Evolutionary conservation across 1,140 invertebrate species (phyloP).

Genomic region (Lepeophtheirus salmonis): DNA sequence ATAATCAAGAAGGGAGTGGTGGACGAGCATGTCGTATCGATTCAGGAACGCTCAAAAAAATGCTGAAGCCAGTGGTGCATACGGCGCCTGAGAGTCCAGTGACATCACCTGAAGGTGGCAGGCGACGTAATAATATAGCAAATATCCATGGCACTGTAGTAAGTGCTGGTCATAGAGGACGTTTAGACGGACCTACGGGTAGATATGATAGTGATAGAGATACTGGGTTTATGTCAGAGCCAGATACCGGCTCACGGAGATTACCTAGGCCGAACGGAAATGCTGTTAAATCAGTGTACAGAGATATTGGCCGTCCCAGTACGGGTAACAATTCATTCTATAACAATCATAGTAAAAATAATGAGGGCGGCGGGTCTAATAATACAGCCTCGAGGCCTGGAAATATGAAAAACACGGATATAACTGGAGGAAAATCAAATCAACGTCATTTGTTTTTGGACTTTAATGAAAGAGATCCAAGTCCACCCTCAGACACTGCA

Average conservation of each 20-base stretch:
- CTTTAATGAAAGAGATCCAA: constrained; percentile 47
- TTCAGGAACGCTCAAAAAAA: constrained; percentile 71
- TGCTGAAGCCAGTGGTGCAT: constrained; percentile 79
- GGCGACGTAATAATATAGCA: constrained; percentile 33
- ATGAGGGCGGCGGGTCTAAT: constrained; percentile 8
- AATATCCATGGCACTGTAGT: constrained; percentile 19
- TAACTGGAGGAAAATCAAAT: constrained; percentile 26
- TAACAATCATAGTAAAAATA: constrained; percentile 7
- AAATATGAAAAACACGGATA: constrained; percentile 20
- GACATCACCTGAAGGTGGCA: constrained; percentile 64
- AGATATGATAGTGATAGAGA: constrained; percentile 22
- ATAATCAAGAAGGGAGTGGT: constrained; percentile 21
- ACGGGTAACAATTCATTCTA: constrained; percentile 20
- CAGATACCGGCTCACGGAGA: constrained; percentile 26
- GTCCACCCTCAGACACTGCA: constrained; percentile 72
- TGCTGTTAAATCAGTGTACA: neutral
- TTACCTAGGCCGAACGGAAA: constrained; percentile 10
- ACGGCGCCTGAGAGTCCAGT: constrained; percentile 41
- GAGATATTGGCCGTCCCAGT: constrained; percentile 6
- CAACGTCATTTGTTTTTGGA: constrained; percentile 52
- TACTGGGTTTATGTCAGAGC: constrained; percentile 34
- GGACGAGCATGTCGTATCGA: constrained; percentile 32
- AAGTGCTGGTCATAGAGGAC: neutral
- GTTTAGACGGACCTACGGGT: neutral
- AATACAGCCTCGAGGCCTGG: constrained; percentile 4